These are phyloP conservation scores for Netelia virgata DNA, from an alignment of 2,888 invertebrate species.

Conservation along the genomic window DNA sequence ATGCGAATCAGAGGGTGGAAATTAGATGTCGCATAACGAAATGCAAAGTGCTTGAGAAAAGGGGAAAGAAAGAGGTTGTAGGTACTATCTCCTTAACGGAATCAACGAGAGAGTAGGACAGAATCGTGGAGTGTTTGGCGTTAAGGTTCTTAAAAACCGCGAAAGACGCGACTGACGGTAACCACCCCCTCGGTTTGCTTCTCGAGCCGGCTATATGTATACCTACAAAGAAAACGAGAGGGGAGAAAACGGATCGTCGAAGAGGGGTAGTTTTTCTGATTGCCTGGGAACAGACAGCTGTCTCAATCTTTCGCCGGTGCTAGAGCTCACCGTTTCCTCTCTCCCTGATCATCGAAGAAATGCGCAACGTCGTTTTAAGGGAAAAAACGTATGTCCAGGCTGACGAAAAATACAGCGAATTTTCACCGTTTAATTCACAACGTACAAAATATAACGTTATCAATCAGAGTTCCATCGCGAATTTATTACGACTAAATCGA, in stretches of 20 bases:
- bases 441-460: neutral
- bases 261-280: constrained; percentile 82
- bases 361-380: neutral
- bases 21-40: constrained; percentile 77
- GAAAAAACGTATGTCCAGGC: neutral
- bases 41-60: constrained; percentile 77
- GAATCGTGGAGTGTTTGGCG: constrained; percentile 69
- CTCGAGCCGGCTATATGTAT: constrained; percentile 51
- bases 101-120: constrained; percentile 65
- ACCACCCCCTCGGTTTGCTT: constrained; percentile 60
- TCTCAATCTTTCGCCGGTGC: constrained; percentile 79
- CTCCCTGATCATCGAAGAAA: constrained; percentile 42
- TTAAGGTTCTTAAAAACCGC: constrained; percentile 82
- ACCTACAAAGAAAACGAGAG: constrained; percentile 26
- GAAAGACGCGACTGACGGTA: constrained; percentile 69
- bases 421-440: no score
- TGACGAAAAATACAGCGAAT: no score
- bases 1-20: constrained; percentile 71
- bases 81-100: constrained; percentile 75
- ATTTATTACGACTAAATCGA: neutral
- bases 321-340: constrained; percentile 58
- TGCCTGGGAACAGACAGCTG: constrained; percentile 84
- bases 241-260: constrained; percentile 62
- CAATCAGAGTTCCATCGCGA: neutral
- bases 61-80: constrained; percentile 36